Evolutionary conservation across 2,888 invertebrate genomes (phyloP).

Genomic region (Gastracanthus pulcherrimus): DNA sequence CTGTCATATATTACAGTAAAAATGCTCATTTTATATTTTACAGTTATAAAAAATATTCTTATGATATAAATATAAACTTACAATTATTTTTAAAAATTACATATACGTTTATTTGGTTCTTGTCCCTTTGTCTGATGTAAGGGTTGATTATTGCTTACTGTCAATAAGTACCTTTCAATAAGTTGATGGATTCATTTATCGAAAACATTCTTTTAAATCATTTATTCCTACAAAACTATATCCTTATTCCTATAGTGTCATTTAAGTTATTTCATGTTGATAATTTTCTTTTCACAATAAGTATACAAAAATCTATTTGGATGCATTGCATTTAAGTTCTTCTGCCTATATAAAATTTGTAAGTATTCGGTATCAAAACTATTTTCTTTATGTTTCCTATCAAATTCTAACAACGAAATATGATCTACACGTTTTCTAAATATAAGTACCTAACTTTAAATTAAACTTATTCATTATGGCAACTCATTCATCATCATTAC

Average conservation of each 20-base stretch:
- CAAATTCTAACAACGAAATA: too few relatives aligned
- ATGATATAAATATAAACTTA: constrained; percentile 16
- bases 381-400: neutral
- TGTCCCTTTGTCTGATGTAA: neutral
- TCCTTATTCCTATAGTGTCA: neutral
- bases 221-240: neutral
- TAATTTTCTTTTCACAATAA: neutral
- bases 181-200: neutral
- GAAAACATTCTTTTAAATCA: neutral
- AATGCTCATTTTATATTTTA: neutral
- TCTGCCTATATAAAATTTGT: neutral
- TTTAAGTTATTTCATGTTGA: too few relatives aligned
- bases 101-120: constrained; percentile 15
- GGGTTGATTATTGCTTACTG: neutral
- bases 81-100: constrained; percentile 1
- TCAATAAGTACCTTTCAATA: neutral
- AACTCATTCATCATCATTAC: constrained; percentile 63
- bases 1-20: constrained; percentile 20
- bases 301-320: too few relatives aligned
- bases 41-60: neutral
- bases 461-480: constrained; percentile 7
- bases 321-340: too few relatives aligned
- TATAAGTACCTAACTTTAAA: neutral
- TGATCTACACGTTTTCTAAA: too few relatives aligned
- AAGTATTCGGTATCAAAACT: neutral